Percentiles rank a stretch among this genome's conserved stretches.
These are phyloP conservation scores for Pyxicephalus adspersus DNA, from an alignment of 2,113 vertebrate genomes.

Conservation along the genomic window DNA sequence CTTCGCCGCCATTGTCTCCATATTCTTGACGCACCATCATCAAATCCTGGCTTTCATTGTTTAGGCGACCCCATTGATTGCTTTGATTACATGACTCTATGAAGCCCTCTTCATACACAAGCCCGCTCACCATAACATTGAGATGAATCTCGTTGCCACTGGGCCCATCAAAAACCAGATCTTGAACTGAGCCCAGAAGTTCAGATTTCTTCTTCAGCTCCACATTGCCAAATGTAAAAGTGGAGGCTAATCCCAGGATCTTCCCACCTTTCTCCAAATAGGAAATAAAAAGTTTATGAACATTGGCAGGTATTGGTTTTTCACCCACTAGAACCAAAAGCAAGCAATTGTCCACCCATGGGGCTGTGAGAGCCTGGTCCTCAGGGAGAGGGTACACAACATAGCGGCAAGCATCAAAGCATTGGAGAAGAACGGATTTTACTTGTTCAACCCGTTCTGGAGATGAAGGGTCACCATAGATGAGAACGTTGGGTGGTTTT, in stretches of 20 bases:
- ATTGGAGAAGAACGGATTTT: conserved; percentile 72
- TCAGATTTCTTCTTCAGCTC: conserved; percentile 64
- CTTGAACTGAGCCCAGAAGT: conserved; percentile 62
- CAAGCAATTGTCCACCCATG: conserved; percentile 83
- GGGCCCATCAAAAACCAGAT: conserved; percentile 73
- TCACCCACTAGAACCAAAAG: conserved; percentile 81
- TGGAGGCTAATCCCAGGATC: conserved; percentile 78
- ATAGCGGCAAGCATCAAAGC: conserved; percentile 77
- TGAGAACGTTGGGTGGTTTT: conserved; percentile 86
- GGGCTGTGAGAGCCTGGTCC: conserved; percentile 78
- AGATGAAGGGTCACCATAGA: conserved; percentile 77
- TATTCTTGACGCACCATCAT: conserved; percentile 79
- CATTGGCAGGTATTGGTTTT: conserved; percentile 67
- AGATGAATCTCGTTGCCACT: conserved; percentile 73
- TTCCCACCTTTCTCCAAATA: conserved; percentile 85
- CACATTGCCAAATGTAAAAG: conserved; percentile 76
- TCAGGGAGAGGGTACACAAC: conserved; percentile 79
- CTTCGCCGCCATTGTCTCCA: conserved; percentile 78
- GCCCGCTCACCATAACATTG: conserved; percentile 74
- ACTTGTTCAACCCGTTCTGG: conserved; percentile 69
- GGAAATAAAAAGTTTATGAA: conserved; percentile 73
- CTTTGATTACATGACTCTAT: conserved; percentile 58
- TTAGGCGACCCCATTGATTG: conserved; percentile 76
- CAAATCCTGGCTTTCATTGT: conserved; percentile 67
- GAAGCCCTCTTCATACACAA: conserved; percentile 65